Evolutionary conservation across 2,113 vertebrate genomes (phyloP), one percentile per base, ranked within the genome.

Genomic region (Fregata magnificens): DNA sequence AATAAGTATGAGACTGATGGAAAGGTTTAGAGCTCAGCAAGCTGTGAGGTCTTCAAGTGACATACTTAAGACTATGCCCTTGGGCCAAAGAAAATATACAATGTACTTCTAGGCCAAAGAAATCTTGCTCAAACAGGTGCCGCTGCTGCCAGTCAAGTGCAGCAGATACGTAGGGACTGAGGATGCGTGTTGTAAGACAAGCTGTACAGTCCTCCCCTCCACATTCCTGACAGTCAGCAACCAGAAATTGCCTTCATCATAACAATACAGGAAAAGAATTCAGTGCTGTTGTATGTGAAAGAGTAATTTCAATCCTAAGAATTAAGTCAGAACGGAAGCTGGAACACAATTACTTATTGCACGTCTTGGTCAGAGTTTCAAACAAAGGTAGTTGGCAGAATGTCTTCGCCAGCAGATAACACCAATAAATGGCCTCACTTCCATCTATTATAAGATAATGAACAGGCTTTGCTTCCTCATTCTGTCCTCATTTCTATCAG

Each of bases 391-490:
- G 62, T 3, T 88, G 82, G 82, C 50, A 86, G 79, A 94, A 92
- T 6, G 0, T n/a, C 40, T 95, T 78, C 6, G 20, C 53, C 81
- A 87, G 73, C 52, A 88, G 89, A 42, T 85, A 87, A 87, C 70
- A 86, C 88, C 76, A 95, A 90, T 67, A 95, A 96, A 93, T 11
- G 19, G 92, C 76, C 90, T 92, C 55, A 74, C 81, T 95, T 88
- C 67, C 79, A 83, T 73, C 67, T 80, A 62, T 80, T 96, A 25
- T 44, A 90, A 93, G 58, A 87, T 82, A 95, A 96, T 66, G 83
- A 66, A 70, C 10, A 74, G 47, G 65, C 19, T 85, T 56, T 70
- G 49, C 79, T 83, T 86, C 63, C 50, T 78, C 88, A 73, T 10
- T 45, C 50, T 25, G 40, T 66, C 84, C 89, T 87, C 50, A 58